Evolutionary conservation across 2,888 invertebrate species (phyloP).

Genomic region (Caenorhabditis sp.): DNA sequence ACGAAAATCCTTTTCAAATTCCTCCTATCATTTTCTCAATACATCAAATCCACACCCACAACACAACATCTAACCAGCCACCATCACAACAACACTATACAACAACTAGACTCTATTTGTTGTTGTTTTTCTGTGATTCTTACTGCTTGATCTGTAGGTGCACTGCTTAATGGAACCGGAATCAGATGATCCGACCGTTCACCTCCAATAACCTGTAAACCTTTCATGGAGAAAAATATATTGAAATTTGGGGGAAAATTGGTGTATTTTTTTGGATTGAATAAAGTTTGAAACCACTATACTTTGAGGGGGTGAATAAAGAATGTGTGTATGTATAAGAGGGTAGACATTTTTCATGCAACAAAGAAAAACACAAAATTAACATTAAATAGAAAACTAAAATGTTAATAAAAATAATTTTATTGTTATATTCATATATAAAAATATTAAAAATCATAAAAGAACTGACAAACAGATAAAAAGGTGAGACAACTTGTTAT

Average conservation of each 20-base stretch:
- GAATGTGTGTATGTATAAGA: neutral
- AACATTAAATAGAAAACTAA: neutral
- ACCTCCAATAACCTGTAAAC: conserved; percentile 93
- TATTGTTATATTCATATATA: neutral
- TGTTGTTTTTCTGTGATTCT: conserved; percentile 75
- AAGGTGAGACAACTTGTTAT: neutral
- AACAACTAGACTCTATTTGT: conserved; percentile 3
- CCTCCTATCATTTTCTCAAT: neutral
- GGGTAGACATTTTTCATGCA: neutral
- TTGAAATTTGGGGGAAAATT: neutral
- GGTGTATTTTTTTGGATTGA: neutral
- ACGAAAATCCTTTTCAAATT: too few species aligned
- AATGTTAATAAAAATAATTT: neutral
- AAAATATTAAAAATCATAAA: conserved; percentile 2
- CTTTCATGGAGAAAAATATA: neutral
- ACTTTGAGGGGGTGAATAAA: neutral
- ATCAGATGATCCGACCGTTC: conserved; percentile 99
- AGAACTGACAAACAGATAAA: conserved; percentile 7
- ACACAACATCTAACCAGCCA: neutral
- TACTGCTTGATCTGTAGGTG: conserved; percentile 99
- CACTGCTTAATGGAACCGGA: conserved; percentile 99
- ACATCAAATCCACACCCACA: neutral
- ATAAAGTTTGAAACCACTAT: too few species aligned
- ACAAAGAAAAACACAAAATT: neutral
- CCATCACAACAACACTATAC: neutral